Evolutionary conservation across 2,113 vertebrate genomes (phyloP).

Genomic region (Tetrax tetrax): DNA sequence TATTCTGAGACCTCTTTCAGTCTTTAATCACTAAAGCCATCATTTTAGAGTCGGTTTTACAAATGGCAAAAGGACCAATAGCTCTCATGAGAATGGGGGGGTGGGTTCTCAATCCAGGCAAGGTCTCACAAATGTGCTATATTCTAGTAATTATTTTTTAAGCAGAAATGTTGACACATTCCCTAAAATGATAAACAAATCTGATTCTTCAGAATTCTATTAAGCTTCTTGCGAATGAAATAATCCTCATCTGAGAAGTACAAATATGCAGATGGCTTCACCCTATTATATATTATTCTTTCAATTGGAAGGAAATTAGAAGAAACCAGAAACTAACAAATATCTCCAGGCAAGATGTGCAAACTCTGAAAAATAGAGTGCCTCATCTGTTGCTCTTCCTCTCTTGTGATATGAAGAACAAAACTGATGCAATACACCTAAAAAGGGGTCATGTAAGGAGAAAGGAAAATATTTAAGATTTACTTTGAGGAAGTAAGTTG

Average conservation of each 20-base stretch:
- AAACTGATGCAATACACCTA: neutral
- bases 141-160: neutral
- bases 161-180: neutral
- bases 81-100: neutral
- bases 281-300: neutral
- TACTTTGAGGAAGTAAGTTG: neutral
- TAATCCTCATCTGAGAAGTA: slow-evolving; percentile 16
- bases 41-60: neutral
- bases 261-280: slow-evolving; percentile 14
- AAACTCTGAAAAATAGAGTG: neutral
- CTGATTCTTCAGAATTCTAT: neutral
- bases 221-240: slow-evolving; percentile 4
- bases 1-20: neutral
- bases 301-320: slow-evolving; percentile 9
- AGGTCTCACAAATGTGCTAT: neutral
- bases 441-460: neutral
- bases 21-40: slow-evolving; percentile 50
- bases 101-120: neutral
- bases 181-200: slow-evolving; percentile 7
- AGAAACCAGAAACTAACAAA: slow-evolving; percentile 16
- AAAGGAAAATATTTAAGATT: neutral
- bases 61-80: neutral
- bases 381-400: neutral
- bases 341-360: neutral
- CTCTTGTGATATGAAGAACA: neutral